A percentile compares a stretch with the other conserved stretches of the same genome.
These are phyloP conservation scores for Frankliniella fusca DNA, from an alignment of 2,888 invertebrate genomes.

Conservation along the genomic window DNA sequence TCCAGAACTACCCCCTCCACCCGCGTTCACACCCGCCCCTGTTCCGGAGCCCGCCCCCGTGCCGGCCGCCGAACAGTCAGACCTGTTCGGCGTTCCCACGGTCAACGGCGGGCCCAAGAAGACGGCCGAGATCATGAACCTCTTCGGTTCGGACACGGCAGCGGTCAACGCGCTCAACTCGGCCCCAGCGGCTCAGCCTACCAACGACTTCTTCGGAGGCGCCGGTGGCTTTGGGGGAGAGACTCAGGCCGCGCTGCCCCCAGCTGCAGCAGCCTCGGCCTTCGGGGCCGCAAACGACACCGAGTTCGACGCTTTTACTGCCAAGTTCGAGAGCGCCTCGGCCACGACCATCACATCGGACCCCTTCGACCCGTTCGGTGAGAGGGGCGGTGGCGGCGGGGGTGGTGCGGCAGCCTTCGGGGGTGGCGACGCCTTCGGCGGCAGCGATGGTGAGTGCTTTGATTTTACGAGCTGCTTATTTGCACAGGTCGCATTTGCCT, in stretches of 20 bases:
- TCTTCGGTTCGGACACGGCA: conserved; percentile 31
- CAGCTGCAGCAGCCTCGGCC: conserved; percentile 34
- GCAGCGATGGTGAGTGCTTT: conserved; percentile 44
- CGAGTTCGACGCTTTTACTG: conserved; percentile 70
- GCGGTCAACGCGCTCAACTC: conserved; percentile 27
- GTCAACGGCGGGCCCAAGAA: conserved; percentile 33
- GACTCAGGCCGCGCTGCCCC: conserved; percentile 39
- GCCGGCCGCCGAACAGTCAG: conserved; percentile 24
- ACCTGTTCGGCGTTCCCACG: conserved; percentile 35
- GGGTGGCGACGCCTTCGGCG: conserved; percentile 34
- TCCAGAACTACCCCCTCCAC: conserved; percentile 31
- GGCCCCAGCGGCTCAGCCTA: conserved; percentile 32
- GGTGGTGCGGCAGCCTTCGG: conserved; percentile 36
- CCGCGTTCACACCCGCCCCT: conserved; percentile 32
- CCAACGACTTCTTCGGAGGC: conserved; percentile 36
- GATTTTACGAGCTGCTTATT: neutral
- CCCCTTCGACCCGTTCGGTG: conserved; percentile 51
- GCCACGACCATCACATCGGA: conserved; percentile 30
- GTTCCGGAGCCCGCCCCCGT: conserved; percentile 32
- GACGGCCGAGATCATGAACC: conserved; percentile 24
- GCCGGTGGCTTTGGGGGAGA: conserved; percentile 27
- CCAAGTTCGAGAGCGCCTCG: conserved; percentile 74
- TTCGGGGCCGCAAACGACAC: neutral
- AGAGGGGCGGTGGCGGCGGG: conserved; percentile 39
- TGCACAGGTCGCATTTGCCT: neutral